Conservation (phyloP, 2,113 vertebrate species). For the Silurus meridionalis region DNA sequence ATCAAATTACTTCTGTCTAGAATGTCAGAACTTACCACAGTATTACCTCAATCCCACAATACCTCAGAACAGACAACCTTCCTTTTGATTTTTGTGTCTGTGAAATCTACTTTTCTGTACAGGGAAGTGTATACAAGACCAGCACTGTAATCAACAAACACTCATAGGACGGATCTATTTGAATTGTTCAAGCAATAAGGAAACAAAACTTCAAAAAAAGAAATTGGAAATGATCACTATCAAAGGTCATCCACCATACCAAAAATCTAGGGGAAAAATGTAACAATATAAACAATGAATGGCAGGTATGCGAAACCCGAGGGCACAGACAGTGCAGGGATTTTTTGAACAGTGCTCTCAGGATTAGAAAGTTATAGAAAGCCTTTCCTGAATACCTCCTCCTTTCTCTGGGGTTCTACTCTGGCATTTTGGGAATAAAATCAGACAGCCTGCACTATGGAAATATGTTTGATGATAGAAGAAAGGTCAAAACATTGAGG, state of each 20-base stretch:
- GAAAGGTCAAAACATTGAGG: constrained; percentile 9
- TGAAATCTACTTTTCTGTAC: background rate
- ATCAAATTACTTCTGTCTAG: constrained; percentile 43
- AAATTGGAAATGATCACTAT: background rate
- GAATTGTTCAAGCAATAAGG: background rate
- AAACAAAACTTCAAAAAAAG: background rate
- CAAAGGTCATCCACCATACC: background rate
- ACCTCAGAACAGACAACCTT: background rate
- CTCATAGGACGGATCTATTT: background rate
- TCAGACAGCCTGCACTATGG: background rate
- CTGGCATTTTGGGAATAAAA: constrained; percentile 31
- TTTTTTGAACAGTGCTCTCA: constrained; percentile 33
- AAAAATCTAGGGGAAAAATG: background rate
- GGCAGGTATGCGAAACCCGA: constrained; percentile 15
- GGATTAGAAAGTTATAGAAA: constrained; percentile 42
- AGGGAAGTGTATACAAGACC: background rate
- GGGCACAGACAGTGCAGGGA: constrained; percentile 30
- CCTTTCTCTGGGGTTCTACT: background rate
- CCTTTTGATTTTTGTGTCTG: background rate
- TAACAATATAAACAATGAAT: constrained; percentile 17
- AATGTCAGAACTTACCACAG: background rate
- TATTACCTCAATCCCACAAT: background rate
- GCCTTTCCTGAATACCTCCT: constrained; percentile 38
- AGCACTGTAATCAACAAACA: background rate
- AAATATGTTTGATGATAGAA: constrained; percentile 1